Evolutionary conservation across 1,140 invertebrate species (phyloP), one percentile per base, ranked within the genome.

Genomic region (Eciton burchellii): DNA sequence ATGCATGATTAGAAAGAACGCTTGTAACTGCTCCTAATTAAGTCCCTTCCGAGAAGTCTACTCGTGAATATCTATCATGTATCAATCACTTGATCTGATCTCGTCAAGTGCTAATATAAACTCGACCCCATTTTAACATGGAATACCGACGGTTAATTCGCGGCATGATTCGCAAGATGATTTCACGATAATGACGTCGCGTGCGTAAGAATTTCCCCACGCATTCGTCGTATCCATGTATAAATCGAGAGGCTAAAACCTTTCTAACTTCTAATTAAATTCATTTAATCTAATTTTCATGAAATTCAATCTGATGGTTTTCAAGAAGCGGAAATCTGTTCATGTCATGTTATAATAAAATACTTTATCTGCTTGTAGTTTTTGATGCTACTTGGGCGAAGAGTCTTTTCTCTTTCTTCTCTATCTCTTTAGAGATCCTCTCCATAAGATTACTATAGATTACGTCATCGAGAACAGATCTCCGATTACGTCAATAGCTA

Each of bases 401-500:
- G 11, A 16, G 41, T 43, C 24, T 54, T 16, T 19, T 56, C 2
- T 16, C 29, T 21, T 49, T 63, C 62, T 84, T n/a, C n/a, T n/a
- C n/a, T n/a, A n/a, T n/a, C n/a, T n/a, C n/a, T n/a, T n/a, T n/a
- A n/a, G n/a, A 56, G 52, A 12, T 79, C 60, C 81, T 81, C 84
- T 87, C 70, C 45, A 19, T 52, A 26, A 63, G 57, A 83, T 57
- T 76, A 71, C 21, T 63, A 74, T 8, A 49, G n/a, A n/a, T 87
- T 87, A 49, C 86, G 26, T 87, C 86, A 87, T 41, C 49, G 82
- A 29, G 74, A 87, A 87, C 86, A 84, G 74, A 81, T 87, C 68
- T 71, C 16, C 26, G 81, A 63, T 87, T 87, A 87, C 85, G 68
- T 87, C 85, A 87, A 86, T 82, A 26, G 68, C 24, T 21, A 79